Evolutionary conservation across 53 echinoderm and acorn worm species (phyloP).

Genomic region (Patiria pectinifera): DNA sequence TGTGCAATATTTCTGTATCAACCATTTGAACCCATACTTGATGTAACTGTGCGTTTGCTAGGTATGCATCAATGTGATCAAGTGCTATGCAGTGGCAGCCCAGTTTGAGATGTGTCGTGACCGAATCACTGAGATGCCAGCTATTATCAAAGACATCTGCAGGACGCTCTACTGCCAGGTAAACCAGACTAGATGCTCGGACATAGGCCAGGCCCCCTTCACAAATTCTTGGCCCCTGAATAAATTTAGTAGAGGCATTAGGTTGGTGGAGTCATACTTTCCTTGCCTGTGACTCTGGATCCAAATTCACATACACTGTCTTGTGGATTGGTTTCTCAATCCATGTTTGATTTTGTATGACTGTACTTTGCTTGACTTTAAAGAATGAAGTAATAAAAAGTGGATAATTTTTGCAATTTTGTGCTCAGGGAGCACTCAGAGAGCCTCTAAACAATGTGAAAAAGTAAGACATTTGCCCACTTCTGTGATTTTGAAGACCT

Average conservation of each 20-base stretch:
- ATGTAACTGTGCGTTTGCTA: slow-evolving; percentile 13
- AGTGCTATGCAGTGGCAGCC: slow-evolving; percentile 93
- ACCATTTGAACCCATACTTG: not conserved
- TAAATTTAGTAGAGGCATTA: too few species aligned
- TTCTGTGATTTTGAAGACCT: too few species aligned
- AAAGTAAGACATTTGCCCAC: too few species aligned
- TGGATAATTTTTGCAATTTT: too few species aligned
- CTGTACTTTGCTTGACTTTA: too few species aligned
- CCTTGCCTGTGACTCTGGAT: too few species aligned
- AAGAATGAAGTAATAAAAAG: too few species aligned
- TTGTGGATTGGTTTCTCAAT: slow-evolving; percentile 5
- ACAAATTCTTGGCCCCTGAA: too few species aligned
- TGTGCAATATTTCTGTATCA: not conserved
- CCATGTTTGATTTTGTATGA: too few species aligned
- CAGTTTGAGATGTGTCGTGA: slow-evolving; percentile 97
- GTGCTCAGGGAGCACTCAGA: too few species aligned
- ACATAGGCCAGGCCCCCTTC: not conserved
- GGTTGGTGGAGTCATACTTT: too few species aligned
- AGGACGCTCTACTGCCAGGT: slow-evolving; percentile 89
- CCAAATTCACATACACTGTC: not conserved
- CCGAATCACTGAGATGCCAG: slow-evolving; percentile 93
- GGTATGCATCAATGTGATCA: slow-evolving; percentile 92
- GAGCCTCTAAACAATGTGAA: too few species aligned
- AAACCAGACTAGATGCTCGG: not conserved
- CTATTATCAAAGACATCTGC: slow-evolving; percentile 95